phyloP scores from a whole-genome alignment of 2,797 vertebrate genomes.

The Amblyopsis hoosieri region DNA sequence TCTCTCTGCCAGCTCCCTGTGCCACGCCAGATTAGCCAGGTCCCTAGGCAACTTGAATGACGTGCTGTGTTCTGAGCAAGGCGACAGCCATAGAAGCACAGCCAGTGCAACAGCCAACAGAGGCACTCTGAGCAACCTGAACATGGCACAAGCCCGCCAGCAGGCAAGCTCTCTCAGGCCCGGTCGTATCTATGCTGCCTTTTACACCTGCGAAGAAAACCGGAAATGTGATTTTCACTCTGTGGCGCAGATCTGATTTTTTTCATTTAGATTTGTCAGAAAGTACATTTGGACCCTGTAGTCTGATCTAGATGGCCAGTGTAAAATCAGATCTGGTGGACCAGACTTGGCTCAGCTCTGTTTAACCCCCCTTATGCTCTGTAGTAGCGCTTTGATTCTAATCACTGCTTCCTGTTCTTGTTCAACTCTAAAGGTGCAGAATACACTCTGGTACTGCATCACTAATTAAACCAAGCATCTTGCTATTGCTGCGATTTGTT shows the following conservation, averaged over 20 bases:
- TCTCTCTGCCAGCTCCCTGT: conserved; percentile 77
- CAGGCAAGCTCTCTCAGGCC: conserved; percentile 66
- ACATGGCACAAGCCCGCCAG: conserved; percentile 66
- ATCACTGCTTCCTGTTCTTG: conserved; percentile 15
- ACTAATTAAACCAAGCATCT: not conserved
- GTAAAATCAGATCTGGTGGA: conserved; percentile 10
- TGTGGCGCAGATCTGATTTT: conserved; percentile 1
- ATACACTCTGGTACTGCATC: not conserved
- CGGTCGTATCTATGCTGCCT: conserved; percentile 39
- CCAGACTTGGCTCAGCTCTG: conserved; percentile 17
- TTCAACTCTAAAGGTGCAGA: not conserved
- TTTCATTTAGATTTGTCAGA: conserved; percentile 7
- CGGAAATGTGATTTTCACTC: not conserved
- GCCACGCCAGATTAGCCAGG: conserved; percentile 76
- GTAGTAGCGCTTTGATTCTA: conserved; percentile 7
- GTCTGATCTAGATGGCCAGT: conserved; percentile 9
- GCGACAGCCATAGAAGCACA: conserved; percentile 65
- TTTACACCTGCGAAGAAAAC: conserved; percentile 25
- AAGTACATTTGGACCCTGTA: not conserved
- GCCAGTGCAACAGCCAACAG: conserved; percentile 63
- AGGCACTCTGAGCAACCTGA: conserved; percentile 71
- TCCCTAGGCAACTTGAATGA: conserved; percentile 81
- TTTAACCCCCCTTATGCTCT: conserved; percentile 16
- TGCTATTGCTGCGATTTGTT: too few relatives aligned
- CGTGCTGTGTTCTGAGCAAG: conserved; percentile 67